Conservation (phyloP, 2,888 invertebrate genomes). For the Cantharis rufa region DNA sequence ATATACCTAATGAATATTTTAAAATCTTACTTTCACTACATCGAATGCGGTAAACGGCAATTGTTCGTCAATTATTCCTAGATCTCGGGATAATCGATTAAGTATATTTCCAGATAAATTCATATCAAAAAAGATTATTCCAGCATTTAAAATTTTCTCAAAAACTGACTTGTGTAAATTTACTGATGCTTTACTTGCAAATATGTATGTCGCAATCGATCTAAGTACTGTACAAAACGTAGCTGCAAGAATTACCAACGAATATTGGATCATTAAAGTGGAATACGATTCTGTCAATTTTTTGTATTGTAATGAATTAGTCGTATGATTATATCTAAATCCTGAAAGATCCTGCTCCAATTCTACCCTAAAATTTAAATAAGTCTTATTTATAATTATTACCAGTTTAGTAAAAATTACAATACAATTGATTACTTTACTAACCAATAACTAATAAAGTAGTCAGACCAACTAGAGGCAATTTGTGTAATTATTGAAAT, state of each 20-base stretch:
- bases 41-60: conserved; percentile 14
- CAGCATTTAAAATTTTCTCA: conserved; percentile 27
- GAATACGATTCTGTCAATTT: conserved; percentile 1
- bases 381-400: neutral
- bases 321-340: conserved; percentile 15
- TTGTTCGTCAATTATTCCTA: conserved; percentile 32
- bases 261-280: conserved; percentile 38
- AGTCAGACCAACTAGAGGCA: conserved; percentile 37
- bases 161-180: conserved; percentile 29
- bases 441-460: conserved; percentile 42
- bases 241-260: conserved; percentile 37
- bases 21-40: neutral
- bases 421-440: neutral
- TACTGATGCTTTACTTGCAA: conserved; percentile 27
- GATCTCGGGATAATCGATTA: conserved; percentile 35
- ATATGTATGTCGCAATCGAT: conserved; percentile 31
- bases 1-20: neutral
- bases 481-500: conserved; percentile 38
- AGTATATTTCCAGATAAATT: conserved; percentile 32
- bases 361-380: conserved; percentile 27
- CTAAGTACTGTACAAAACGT: conserved; percentile 38
- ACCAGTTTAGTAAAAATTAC: too few relatives aligned
- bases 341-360: conserved; percentile 26
- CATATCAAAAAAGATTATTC: conserved; percentile 28
- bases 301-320: conserved; percentile 21